Evolutionary conservation across 2,797 vertebrate genomes (phyloP), one percentile per base, ranked within the genome.

Genomic region (Myoxocephalus aenaeus): DNA sequence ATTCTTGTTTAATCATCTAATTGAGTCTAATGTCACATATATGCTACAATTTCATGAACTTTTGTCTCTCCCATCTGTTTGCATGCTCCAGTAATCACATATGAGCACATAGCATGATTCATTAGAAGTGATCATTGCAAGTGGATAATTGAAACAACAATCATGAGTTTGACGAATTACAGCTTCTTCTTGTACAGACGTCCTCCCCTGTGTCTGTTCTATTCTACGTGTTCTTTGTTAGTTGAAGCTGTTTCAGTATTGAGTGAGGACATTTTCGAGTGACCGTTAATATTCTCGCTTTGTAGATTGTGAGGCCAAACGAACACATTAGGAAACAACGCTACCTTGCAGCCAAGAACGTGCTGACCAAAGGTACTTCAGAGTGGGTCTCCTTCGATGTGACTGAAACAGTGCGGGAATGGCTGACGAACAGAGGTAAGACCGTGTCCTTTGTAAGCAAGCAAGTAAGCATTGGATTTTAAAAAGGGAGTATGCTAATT

Each of bases 321-420:
- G 97, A 97, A 84, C 96, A 97, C 93, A 97, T 97, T 20, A 96
- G 96, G 70, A 98, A 97, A 79, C 97, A 98, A 81, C 97, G 97
- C 74, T 97, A 97, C 87, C 95, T 98, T 1, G 95, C 93, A 12
- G 96, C 97, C 90, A 97, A 96, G 90, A 97, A 96, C 0, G 95
- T 98, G 82, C 92, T 96, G 90, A 98, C 97, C 1, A 93, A 94
- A 87, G 97, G 97, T 74, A 95, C 95, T 0, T 75, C 92, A 0
- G 97, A 98, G 90, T 98, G 97, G 97, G 89, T 98, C 73, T 96
- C 97, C 67, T 98, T 98, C 0, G 97, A 98, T 3, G 97, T 98
- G 94, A 98, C 97, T 0, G 96, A 97, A 68, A 96, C 97, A 0
- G 97, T 98, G 84, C 95, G 95, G 1, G 96, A 98, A 79, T 98